Base-by-base conservation (phyloP, 2,797 vertebrate species). In the Phalloptychus januarius region DNA sequence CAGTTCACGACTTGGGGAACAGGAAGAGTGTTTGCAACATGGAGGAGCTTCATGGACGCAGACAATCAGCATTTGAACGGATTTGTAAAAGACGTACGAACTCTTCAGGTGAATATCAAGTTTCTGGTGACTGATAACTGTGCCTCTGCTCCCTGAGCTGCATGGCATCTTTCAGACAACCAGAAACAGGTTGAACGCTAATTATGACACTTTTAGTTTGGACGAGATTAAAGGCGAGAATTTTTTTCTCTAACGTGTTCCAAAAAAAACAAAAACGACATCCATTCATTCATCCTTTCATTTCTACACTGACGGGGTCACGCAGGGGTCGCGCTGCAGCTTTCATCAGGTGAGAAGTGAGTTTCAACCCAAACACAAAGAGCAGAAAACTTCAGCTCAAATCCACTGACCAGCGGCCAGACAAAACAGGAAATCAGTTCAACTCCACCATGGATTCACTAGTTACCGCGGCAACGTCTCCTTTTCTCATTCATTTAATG, bases 111-210 rank as follows among this genome's bases (percentile, higher is more conserved):
- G 44, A 45, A 45, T 15, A 13, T 45, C 44, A 45, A 45, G 44
- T 13, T 42, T 42, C 40, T 42, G 40, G 7, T 8, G 7, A 42
- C 75, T 78, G 71, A 40, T n/a, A 6, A 77, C 46, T 50, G 73
- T 77, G 48, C 82, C 77, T 81, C 76, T 56, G 74, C 61, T 77
- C 38, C 52, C 45, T 50, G 73, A 31, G 79, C 71, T 63, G 74
- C 11, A 50, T 54, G 2, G 5, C 48, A 46, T 76, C 71, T 31
- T 46, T 75, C 84, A 77, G 82, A 86, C 85, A 58, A 77, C 10
- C 56, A 61, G 56, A 61, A 61, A 15, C 7, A 5, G 23, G 20
- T 36, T 36, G 6, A 36, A 65, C 16, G 16, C 61, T 33, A 36
- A 65, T 65, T 33, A 36, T 65, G 18, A 65, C 31, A 65, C 16